These are phyloP conservation scores for Psittacula derbiana DNA, from an alignment of 2,797 vertebrate species.

Conservation along the genomic window DNA sequence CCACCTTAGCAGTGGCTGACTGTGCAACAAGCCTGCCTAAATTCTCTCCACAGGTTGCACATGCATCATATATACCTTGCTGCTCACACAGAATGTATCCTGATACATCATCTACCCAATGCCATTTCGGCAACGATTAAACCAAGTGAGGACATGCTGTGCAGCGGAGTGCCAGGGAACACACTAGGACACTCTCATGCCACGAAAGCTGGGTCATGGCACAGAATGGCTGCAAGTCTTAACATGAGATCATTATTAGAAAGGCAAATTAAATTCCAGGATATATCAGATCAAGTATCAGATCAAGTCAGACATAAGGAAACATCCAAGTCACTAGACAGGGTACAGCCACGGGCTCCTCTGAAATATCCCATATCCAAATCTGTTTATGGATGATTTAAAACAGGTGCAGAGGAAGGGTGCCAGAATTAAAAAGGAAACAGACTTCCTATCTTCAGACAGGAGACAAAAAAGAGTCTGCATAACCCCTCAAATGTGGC, in stretches of 20 bases:
- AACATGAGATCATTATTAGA: neutral
- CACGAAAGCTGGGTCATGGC: neutral
- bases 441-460: neutral
- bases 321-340: neutral
- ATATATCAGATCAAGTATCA: neutral
- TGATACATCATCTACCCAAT: neutral
- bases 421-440: constrained; percentile 31
- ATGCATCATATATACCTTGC: neutral
- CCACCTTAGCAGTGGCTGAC: neutral
- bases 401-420: constrained; percentile 10
- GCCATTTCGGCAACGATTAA: neutral
- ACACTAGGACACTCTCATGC: neutral
- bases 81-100: neutral
- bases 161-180: neutral
- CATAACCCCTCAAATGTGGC: neutral
- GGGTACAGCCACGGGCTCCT: neutral
- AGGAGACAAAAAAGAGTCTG: neutral
- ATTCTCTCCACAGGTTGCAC: neutral
- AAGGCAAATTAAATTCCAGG: neutral
- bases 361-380: neutral
- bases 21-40: neutral
- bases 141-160: neutral
- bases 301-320: neutral
- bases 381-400: neutral
- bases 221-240: neutral